These are phyloP conservation scores for Melanotaenia pygmaea DNA, from an alignment of 2,797 vertebrate genomes.

Conservation along the genomic window DNA sequence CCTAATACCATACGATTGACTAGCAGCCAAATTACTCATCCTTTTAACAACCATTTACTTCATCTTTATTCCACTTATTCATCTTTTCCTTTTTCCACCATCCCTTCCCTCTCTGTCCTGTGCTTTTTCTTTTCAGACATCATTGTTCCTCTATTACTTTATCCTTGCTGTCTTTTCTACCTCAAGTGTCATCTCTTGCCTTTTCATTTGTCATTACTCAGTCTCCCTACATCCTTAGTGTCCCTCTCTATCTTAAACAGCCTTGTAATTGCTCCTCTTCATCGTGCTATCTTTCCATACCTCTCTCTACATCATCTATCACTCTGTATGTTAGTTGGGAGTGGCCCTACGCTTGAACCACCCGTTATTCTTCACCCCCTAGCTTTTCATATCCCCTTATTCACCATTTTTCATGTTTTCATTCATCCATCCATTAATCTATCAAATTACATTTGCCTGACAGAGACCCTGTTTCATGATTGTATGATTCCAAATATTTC, in stretches of 20 bases:
- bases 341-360: slow-evolving; percentile 29
- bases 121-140: slow-evolving; percentile 50
- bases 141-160: slow-evolving; percentile 53
- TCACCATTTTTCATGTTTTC: slow-evolving; percentile 31
- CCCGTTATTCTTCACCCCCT: background rate
- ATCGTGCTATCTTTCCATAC: slow-evolving; percentile 42
- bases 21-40: slow-evolving; percentile 48
- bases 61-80: slow-evolving; percentile 21
- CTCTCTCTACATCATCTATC: slow-evolving; percentile 48
- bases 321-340: slow-evolving; percentile 18
- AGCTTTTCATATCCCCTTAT: slow-evolving; percentile 9
- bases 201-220: slow-evolving; percentile 67
- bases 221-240: slow-evolving; percentile 45
- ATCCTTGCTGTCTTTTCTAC: slow-evolving; percentile 48
- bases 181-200: slow-evolving; percentile 60
- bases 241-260: slow-evolving; percentile 61
- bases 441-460: slow-evolving; percentile 39
- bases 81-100: background rate
- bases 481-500: slow-evolving; percentile 40
- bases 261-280: slow-evolving; percentile 65
- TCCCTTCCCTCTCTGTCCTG: background rate
- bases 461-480: slow-evolving; percentile 34
- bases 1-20: slow-evolving; percentile 7
- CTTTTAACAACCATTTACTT: slow-evolving; percentile 29
- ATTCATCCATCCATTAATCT: slow-evolving; percentile 38